Evolutionary conservation across 2,797 vertebrate species (phyloP).

Genomic region (Alca torda): DNA sequence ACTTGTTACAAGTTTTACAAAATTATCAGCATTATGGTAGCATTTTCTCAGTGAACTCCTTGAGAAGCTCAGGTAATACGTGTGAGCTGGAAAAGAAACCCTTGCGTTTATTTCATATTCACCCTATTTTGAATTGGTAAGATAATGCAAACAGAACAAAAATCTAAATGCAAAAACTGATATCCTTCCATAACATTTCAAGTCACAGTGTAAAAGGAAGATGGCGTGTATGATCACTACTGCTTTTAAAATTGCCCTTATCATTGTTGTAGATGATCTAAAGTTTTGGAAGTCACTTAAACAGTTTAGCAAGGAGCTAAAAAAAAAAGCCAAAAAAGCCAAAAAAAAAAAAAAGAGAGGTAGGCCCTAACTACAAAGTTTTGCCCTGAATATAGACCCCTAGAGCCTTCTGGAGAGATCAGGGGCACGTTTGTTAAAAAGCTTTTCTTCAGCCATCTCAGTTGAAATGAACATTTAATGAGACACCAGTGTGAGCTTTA

Average conservation of each 20-base stretch:
- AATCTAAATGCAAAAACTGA: background rate
- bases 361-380: background rate
- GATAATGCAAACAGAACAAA: background rate
- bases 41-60: background rate
- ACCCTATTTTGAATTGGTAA: background rate
- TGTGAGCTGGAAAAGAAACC: background rate
- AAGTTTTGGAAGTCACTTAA: background rate
- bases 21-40: background rate
- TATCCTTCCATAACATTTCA: background rate
- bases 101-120: background rate
- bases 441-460: background rate
- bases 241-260: background rate
- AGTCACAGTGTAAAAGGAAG: background rate
- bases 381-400: background rate
- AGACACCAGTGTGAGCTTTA: background rate
- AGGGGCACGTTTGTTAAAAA: background rate
- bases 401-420: background rate
- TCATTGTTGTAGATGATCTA: background rate
- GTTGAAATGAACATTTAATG: background rate
- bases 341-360: accelerated
- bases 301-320: background rate
- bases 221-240: background rate
- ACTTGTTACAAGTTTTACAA: background rate
- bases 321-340: background rate
- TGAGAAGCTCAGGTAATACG: background rate